Evolutionary conservation across 1,140 invertebrate genomes (phyloP).

Genomic region (Patella vulgata): DNA sequence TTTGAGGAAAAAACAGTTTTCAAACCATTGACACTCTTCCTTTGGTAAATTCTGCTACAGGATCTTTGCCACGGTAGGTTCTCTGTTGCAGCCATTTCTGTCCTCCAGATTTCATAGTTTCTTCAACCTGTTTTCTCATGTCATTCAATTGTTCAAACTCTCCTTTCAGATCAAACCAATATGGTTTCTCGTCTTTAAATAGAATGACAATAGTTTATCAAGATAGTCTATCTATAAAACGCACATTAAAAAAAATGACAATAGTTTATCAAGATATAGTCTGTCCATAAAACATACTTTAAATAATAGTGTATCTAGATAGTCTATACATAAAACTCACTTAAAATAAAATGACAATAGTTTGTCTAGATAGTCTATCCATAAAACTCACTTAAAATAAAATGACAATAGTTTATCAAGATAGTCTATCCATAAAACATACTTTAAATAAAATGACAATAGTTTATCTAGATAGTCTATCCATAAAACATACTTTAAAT

Average conservation of each 20-base stretch:
- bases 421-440: no score
- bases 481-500: no score
- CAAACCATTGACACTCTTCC: slow-evolving; percentile 29
- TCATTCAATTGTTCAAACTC: slow-evolving; percentile 13
- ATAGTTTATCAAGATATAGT: background rate
- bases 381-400: slow-evolving; percentile 19
- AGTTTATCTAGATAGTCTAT: background rate
- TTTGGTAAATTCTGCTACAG: slow-evolving; percentile 25
- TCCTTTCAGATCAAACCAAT: slow-evolving; percentile 37
- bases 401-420: background rate
- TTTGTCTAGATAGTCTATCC: no score
- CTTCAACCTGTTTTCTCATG: slow-evolving; percentile 14
- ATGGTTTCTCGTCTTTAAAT: slow-evolving; percentile 32
- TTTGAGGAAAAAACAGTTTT: no score
- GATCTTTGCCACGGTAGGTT: slow-evolving; percentile 25
- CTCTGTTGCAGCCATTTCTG: slow-evolving; percentile 26
- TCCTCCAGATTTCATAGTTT: slow-evolving; percentile 18
- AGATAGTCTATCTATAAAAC: no score
- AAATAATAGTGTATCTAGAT: no score
- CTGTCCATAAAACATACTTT: no score
- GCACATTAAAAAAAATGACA: no score
- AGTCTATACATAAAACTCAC: no score
- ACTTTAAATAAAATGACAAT: no score
- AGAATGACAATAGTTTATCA: background rate
- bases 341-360: no score